Evolutionary conservation across 2,888 invertebrate genomes (phyloP).

Genomic region (Parapristionchus giblindavisi): DNA sequence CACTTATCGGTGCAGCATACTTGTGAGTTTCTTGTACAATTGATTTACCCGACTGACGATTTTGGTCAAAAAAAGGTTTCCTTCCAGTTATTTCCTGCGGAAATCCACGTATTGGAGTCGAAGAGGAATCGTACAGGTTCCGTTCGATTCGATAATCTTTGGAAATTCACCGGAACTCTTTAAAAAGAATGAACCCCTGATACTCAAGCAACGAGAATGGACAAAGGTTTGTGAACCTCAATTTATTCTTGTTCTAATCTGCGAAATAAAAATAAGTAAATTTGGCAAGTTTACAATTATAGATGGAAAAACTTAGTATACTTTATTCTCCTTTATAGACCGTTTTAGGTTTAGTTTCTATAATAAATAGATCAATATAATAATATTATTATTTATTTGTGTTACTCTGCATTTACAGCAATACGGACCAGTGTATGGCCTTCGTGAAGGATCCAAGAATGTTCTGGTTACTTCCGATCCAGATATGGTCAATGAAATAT

Average conservation of each 20-base stretch:
- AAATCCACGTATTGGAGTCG: neutral
- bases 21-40: no score
- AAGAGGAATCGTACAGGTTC: neutral
- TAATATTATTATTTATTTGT: no score
- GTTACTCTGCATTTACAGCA: constrained; percentile 22
- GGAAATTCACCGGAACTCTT: neutral
- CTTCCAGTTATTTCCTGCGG: constrained; percentile 7
- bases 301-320: no score
- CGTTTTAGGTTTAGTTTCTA: no score
- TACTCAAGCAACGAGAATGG: neutral
- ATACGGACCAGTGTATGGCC: constrained; percentile 41
- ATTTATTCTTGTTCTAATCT: neutral
- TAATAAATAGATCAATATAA: no score
- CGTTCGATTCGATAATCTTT: neutral
- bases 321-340: no score
- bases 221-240: neutral
- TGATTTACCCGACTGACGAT: no score
- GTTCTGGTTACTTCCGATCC: constrained; percentile 70
- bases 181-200: neutral
- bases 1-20: no score
- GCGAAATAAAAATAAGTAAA: no score
- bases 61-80: no score
- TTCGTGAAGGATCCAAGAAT: constrained; percentile 41
- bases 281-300: no score
- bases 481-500: constrained; percentile 69